phyloP scores from a whole-genome alignment of 1,140 invertebrate genomes.

The Solen grandis region DNA sequence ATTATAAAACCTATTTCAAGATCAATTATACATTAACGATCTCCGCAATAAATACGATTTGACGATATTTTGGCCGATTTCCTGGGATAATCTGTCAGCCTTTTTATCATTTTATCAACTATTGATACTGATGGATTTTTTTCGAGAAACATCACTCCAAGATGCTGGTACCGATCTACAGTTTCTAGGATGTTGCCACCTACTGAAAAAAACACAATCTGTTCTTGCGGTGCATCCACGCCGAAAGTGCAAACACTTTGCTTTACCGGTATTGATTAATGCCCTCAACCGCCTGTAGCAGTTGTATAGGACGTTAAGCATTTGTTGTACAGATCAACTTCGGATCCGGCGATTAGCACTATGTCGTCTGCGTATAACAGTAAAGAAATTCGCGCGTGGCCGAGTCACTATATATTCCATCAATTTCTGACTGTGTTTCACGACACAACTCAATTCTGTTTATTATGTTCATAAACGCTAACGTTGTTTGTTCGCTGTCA shows the following conservation, averaged over 20 bases:
- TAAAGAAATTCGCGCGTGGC: conserved; percentile 29
- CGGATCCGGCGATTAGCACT: not conserved
- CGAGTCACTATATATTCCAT: conserved; percentile 18
- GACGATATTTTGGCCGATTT: no score
- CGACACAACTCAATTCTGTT: not conserved
- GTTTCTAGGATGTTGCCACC: not conserved
- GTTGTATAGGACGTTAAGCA: conserved; percentile 3
- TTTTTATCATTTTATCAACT: no score
- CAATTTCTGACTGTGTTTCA: conserved; percentile 21
- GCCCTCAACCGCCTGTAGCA: not conserved
- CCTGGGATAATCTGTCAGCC: no score
- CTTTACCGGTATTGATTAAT: conserved; percentile 21
- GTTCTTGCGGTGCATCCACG: not conserved
- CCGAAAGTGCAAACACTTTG: conserved; percentile 35
- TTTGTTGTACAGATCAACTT: not conserved
- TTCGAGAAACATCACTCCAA: conserved; percentile 35
- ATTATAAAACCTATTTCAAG: no score
- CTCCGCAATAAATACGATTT: no score
- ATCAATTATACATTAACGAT: no score
- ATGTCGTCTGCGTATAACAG: no score
- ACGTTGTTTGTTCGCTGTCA: not conserved
- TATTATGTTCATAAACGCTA: conserved; percentile 26
- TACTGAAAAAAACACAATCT: not conserved
- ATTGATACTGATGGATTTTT: no score
- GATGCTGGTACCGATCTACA: conserved; percentile 13